Evolutionary conservation across 2,113 vertebrate genomes (phyloP), one percentile per base, ranked within the genome.

Genomic region (Romanogobio albipinnatus): DNA sequence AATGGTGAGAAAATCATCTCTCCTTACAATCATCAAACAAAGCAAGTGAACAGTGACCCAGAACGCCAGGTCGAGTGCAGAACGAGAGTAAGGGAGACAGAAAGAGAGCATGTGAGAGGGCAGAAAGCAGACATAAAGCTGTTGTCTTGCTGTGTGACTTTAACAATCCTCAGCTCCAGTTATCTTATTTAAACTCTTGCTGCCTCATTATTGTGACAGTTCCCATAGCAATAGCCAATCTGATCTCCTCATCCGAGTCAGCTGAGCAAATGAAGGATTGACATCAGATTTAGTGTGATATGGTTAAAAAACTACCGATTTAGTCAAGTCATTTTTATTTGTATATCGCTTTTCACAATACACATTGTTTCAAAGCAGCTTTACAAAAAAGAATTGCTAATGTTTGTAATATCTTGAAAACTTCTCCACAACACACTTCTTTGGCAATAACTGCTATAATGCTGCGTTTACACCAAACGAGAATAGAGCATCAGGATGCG

Each of bases 171-270:
- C 58, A 19, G 24, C 39, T 62, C 39, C 58, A 43, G 49, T 74
- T 43, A 39, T 68, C 43, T 64, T 59, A 62, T 24, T 81, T 5
- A 66, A 64, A 22, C 24, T 68, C 61, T 53, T 43, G 33, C 53
- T n/a, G 76, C 76, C 1, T 39, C 33, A 43, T 79, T 29, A 47
- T 26, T 45, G n/a, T 53, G 24, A 26, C 58, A 17, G 58, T 79
- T 79, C 43, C 76, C 53, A 78, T 59, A 78, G 36, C 36, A 7
- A 79, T 19, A 79, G 58, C 11, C 36, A 61, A 61, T 77, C 33
- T n/a, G 33, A 39, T 43, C 56, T 45, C n/a, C 22, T 39, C 19
- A 45, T 61, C n/a, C 0, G 14, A 61, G 33, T 43, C 6, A 9
- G 19, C 3, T 1, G 8, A 62, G 39, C 76, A 26, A 79, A 79